Conservation (phyloP, 2,797 vertebrate genomes). For the Ctenopoma multispine region DNA sequence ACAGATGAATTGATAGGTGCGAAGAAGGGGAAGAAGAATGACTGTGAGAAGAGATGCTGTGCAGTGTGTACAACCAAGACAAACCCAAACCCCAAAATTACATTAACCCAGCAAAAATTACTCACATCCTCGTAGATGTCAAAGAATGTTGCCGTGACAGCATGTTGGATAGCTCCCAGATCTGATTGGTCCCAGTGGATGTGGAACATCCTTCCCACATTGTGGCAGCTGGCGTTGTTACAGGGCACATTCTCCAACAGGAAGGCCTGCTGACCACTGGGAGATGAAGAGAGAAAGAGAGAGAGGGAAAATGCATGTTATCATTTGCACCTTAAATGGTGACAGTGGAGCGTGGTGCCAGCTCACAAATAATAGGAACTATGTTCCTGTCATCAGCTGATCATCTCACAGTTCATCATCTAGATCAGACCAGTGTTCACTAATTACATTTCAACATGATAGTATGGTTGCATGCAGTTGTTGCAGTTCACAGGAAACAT, state of each 20-base stretch:
- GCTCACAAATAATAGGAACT: not conserved
- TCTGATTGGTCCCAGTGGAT: conserved; percentile 94
- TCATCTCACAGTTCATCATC: not conserved
- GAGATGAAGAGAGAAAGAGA: conserved; percentile 3
- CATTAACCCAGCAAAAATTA: conserved; percentile 64
- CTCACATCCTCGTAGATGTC: conserved; percentile 99
- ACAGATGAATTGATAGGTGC: not conserved
- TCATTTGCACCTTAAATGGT: not conserved
- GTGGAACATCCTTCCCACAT: conserved; percentile 87
- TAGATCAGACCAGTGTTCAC: not conserved
- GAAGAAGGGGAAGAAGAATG: not conserved
- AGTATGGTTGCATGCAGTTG: not conserved
- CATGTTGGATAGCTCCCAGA: conserved; percentile 90
- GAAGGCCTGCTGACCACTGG: conserved; percentile 91
- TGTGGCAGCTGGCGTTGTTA: conserved; percentile 83
- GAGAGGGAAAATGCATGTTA: conserved; percentile 1
- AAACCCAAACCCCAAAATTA: not conserved
- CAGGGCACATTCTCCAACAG: conserved; percentile 94
- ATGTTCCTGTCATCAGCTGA: not conserved
- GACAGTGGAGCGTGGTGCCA: not conserved
- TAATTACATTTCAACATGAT: not conserved
- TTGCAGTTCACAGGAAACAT: conserved; percentile 8
- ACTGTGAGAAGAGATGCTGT: not conserved
- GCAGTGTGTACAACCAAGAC: not conserved
- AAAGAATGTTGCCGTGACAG: conserved; percentile 92